Evolutionary conservation across 2,888 invertebrate genomes (phyloP).

Genomic region (Conomelus anceps): DNA sequence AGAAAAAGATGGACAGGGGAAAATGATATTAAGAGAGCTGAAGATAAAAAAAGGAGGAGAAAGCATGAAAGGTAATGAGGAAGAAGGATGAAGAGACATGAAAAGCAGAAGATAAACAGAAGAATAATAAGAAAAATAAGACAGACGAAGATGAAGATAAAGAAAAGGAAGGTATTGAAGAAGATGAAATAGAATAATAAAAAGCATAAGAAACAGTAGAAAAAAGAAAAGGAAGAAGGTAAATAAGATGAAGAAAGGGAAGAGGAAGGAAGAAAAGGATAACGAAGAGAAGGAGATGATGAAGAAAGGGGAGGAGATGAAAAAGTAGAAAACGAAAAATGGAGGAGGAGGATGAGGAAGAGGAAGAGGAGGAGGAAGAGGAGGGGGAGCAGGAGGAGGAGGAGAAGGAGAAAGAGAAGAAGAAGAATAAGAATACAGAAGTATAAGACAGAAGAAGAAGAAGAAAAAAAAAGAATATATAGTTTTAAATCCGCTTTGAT

Average conservation of each 20-base stretch:
- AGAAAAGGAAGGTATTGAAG: not conserved
- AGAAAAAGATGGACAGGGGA: too few species aligned
- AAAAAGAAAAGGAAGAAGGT: not conserved
- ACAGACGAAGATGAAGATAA: too few species aligned
- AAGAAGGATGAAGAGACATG: not conserved
- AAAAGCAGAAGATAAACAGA: not conserved
- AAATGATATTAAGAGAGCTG: too few species aligned
- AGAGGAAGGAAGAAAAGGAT: not conserved
- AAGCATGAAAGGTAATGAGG: too few species aligned
- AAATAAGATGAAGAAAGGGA: not conserved
- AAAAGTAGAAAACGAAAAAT: too few species aligned
- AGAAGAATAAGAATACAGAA: not conserved
- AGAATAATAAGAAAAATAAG: too few species aligned
- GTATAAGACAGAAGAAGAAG: not conserved
- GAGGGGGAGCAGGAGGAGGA: not conserved
- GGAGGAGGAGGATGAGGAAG: not conserved
- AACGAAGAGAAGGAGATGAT: not conserved
- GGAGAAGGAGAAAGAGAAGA: too few species aligned
- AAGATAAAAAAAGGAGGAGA: too few species aligned
- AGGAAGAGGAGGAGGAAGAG: not conserved
- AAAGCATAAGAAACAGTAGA: not conserved
- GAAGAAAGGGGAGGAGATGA: not conserved
- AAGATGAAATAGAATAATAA: not conserved
- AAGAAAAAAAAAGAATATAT: not conserved
- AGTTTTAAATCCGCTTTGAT: too few species aligned